Evolutionary conservation across 2,113 vertebrate genomes (phyloP), one percentile per base, ranked within the genome.

Genomic region (Rhynchomys soricoides): DNA sequence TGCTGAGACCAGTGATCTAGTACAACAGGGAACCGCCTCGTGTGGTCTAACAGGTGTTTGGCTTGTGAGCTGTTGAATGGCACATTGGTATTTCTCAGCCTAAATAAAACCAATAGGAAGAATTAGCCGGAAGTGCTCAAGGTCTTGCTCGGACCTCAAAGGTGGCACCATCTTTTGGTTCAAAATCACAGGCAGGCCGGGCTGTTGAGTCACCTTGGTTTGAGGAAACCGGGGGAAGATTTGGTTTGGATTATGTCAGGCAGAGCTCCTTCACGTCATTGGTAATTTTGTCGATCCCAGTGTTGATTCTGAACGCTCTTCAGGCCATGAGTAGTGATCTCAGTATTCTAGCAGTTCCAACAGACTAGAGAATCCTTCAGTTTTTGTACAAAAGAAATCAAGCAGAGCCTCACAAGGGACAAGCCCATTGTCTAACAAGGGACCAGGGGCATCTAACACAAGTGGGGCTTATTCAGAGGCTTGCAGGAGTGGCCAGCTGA

Each of bases 221-320:
- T 43, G 90, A 95, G 86, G 85, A 88, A 92, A 95, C 95, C 91
- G 90, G 92, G 81, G 74, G 93, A 93, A 95, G 95, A 81, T 94
- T 93, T 73, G 96, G 96, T 97, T 88, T 96, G 93, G 89, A 95
- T 97, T 75, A 96, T 78, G 83, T 82, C 86, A 95, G 96, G 91
- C 95, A 37, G 4, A 87, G 77, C 64, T 85, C 79, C 94, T 97
- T 98, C 94, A 91, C 86, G 85, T 97, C 97, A 97, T 95, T 94
- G 97, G 95, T 86, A 94, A 82, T 96, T 96, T 96, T 86, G 89
- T 90, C 97, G 86, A 83, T 93, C 70, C 48, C 93, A 92, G 96
- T 89, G 71, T 95, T 97, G 96, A 89, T 96, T 95, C 90, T 88
- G 93, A 96, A 96, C 92, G 81, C 95, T 88, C 15, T 78, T 89